Evolutionary conservation across 2,113 vertebrate genomes (phyloP), one percentile per base, ranked within the genome.

Genomic region (Rhinichthys klamathensis): DNA sequence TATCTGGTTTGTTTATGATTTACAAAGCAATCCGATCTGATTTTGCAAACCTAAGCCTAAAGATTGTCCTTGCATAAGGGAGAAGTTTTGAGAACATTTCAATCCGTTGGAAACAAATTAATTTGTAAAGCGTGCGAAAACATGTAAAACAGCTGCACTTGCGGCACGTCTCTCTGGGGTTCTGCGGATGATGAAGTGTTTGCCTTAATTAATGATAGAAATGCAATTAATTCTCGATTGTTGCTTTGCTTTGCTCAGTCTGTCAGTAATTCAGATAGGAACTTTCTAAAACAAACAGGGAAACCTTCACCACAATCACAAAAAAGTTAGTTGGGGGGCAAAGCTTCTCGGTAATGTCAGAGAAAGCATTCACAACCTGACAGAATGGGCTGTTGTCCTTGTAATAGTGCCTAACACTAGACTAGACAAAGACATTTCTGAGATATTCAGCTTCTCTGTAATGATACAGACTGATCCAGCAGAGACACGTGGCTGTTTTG

Each of bases 191-290:
- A 70, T 82, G 69, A 84, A 81, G 70, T 76, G 83, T n/a, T 79
- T 75, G 67, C 78, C 61, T 84, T 82, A 87, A 81, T 87, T 87
- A 84, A 87, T 82, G 77, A 84, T 80, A 61, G 84, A 84, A 87
- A 49, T 67, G 76, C 49, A 84, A 84, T 87, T 87, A 87, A 79
- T 81, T 38, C 77, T 69, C 58, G 2, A 75, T 61, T 87, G 65
- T 75, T 60, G 41, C 56, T 61, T 63, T 60, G 67, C 51, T 58
- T 25, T 67, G 58, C 67, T 84, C 70, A 70, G 41, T 30, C 30
- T 41, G 80, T n/a, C 32, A 23, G 18, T 49, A 32, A 35, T 65
- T 49, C 30, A 67, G 76, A 80, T 16, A 87, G 73, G 21, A 58
- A 70, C 80, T 69, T 83, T 83, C 65, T 72, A 27, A 58, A 30